phyloP scores from a whole-genome alignment of 2,797 vertebrate species.

The Pagetopsis macropterus region DNA sequence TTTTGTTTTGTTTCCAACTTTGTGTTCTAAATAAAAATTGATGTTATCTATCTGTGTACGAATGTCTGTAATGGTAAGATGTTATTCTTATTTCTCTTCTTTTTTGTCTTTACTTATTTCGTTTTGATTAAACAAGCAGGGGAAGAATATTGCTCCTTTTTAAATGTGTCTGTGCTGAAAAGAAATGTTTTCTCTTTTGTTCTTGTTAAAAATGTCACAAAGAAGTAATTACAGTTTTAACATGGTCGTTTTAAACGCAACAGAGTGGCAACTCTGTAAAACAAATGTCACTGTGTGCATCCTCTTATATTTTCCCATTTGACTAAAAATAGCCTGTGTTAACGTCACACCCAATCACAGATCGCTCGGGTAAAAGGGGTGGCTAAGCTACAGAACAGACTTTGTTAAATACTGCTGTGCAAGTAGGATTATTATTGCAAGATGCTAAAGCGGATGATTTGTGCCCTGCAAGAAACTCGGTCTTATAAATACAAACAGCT shows the following conservation, averaged over 20 bases:
- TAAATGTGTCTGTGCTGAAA: neutral
- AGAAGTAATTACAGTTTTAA: neutral
- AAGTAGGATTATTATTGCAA: conserved; percentile 16
- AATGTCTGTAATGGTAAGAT: conserved; percentile 5
- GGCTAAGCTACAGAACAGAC: conserved; percentile 51
- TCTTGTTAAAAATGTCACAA: neutral
- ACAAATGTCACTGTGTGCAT: conserved; percentile 62
- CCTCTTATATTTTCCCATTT: conserved; percentile 77
- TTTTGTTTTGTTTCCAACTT: conserved; percentile 53
- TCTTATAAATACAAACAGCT: neutral
- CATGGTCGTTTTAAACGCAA: neutral
- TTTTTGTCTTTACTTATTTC: neutral
- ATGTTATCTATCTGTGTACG: conserved; percentile 52
- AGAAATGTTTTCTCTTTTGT: neutral
- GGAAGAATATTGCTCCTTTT: neutral
- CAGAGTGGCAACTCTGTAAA: conserved; percentile 19
- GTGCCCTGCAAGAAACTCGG: neutral
- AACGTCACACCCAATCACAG: conserved; percentile 84
- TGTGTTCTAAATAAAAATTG: conserved; percentile 70
- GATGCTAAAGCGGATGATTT: neutral
- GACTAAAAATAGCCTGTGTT: conserved; percentile 84
- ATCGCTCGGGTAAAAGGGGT: conserved; percentile 64
- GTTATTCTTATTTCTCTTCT: neutral
- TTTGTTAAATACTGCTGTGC: conserved; percentile 26
- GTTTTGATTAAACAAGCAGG: neutral